Evolutionary conservation across 2,113 vertebrate genomes (phyloP), one percentile per base, ranked within the genome.

Genomic region (Podarcis cretensis): DNA sequence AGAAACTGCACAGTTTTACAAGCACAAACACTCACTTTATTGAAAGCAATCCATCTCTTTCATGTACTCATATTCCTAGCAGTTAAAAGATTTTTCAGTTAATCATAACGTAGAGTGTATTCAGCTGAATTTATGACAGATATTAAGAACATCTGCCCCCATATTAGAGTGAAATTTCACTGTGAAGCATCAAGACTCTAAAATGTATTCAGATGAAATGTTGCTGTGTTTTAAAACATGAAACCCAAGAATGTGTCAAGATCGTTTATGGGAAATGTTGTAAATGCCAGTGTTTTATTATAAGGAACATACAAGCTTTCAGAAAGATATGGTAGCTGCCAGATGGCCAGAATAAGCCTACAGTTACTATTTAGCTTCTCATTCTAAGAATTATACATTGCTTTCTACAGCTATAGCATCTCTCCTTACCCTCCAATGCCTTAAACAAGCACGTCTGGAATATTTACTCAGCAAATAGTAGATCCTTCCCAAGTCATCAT

Each of bases 191-290:
- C 0, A n/a, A 89, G 89, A 95, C 92, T 93, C 93, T 93, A 92
- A 94, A 85, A 74, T 76, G 1, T 78, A 90, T 93, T 91, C 71
- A 81, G 88, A 63, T 91, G 92, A 93, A 92, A 32, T 90, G 14
- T 20, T 86, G 43, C 27, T 92, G 87, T 83, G 80, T 88, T 93
- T 95, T 92, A 92, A 92, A 93, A 89, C 40, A 84, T 66, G 91
- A 95, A 94, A 85, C n/a, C 74, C 66, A 94, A 94, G 84, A 89
- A 93, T 91, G 5, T 83, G 82, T 91, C 88, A 94, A 91, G 86
- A 92, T 12, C 20, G 7, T 84, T 93, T 92, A 76, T 89, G 86
- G 83, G 89, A 78, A 4, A 83, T 84, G 63, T 90, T 87, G 10
- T 25, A 81, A 77, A 75, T 57, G 86, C 85, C 25, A 57, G 27